phyloP scores from a whole-genome alignment of 2,888 invertebrate genomes.

The Tetragonisca angustula region DNA sequence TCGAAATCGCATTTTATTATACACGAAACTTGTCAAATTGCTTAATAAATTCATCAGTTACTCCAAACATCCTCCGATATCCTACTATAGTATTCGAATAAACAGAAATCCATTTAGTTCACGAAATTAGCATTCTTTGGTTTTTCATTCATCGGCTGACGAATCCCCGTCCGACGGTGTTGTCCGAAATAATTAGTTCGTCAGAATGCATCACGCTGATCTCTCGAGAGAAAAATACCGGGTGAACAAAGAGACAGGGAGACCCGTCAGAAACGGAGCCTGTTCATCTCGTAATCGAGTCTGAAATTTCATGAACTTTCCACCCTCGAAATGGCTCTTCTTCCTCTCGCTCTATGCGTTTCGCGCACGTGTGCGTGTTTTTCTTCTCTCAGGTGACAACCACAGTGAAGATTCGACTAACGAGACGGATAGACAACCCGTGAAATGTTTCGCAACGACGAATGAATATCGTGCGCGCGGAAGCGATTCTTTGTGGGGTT shows the following conservation, averaged over 20 bases:
- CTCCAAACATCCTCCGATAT: no score
- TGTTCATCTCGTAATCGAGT: neutral
- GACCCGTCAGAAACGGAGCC: neutral
- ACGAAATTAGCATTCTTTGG: no score
- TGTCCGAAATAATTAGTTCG: slow-evolving; percentile 65
- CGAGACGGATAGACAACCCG: neutral
- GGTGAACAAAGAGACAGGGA: neutral
- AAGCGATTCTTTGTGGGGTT: slow-evolving; percentile 5
- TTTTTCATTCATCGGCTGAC: neutral
- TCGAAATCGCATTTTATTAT: no score
- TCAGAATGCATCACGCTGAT: neutral
- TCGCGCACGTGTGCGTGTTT: neutral
- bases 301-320: slow-evolving; percentile 7
- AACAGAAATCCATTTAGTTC: no score
- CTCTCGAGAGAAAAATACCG: neutral
- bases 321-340: no score
- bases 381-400: neutral
- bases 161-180: slow-evolving; percentile 21
- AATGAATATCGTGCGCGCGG: slow-evolving; percentile 11
- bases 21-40: no score
- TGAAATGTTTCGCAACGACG: neutral
- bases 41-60: no score
- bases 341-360: no score
- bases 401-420: neutral
- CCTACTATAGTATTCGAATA: no score